A percentile compares a stretch with the other conserved stretches of the same genome.
phyloP scores from a whole-genome alignment of 2,888 invertebrate species.

The Lochmaea crataegi region DNA sequence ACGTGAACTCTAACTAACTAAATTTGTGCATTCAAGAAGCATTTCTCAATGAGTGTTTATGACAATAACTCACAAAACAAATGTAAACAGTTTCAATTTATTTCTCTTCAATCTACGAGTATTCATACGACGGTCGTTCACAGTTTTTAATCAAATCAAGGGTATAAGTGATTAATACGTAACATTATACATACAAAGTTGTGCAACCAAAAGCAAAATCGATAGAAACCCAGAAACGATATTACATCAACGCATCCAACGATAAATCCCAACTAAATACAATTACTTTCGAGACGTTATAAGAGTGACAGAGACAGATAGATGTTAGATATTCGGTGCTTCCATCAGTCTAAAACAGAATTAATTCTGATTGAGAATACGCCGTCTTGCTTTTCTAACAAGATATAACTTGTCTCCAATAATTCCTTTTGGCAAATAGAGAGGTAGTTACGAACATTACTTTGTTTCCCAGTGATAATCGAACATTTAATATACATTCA shows the following conservation, averaged over 20 bases:
- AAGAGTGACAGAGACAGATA: slow-evolving; percentile 7
- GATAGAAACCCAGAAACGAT: slow-evolving; percentile 9
- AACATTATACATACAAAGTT: neutral
- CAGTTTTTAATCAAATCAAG: neutral
- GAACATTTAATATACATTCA: neutral
- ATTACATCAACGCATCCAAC: slow-evolving; percentile 12
- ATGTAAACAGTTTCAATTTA: neutral
- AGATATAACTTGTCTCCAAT: slow-evolving; percentile 17
- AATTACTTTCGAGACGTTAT: slow-evolving; percentile 6
- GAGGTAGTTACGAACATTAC: neutral
- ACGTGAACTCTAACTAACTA: no score
- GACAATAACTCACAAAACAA: no score
- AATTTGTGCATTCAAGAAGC: no score
- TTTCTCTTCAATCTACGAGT: neutral
- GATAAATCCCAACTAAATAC: slow-evolving; percentile 15
- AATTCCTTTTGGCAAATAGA: slow-evolving; percentile 7
- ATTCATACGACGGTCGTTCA: neutral
- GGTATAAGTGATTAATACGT: neutral
- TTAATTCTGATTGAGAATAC: slow-evolving; percentile 18
- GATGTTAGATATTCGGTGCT: slow-evolving; percentile 1
- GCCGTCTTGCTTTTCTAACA: slow-evolving; percentile 3
- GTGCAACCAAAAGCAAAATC: slow-evolving; percentile 3
- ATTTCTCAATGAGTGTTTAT: no score
- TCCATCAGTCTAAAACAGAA: slow-evolving; percentile 11
- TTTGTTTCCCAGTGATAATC: neutral